A percentile compares a stretch with the other conserved stretches of the same genome.
Conservation (phyloP, 1,140 invertebrate species). For the Drosophila gunungcola region DNA sequence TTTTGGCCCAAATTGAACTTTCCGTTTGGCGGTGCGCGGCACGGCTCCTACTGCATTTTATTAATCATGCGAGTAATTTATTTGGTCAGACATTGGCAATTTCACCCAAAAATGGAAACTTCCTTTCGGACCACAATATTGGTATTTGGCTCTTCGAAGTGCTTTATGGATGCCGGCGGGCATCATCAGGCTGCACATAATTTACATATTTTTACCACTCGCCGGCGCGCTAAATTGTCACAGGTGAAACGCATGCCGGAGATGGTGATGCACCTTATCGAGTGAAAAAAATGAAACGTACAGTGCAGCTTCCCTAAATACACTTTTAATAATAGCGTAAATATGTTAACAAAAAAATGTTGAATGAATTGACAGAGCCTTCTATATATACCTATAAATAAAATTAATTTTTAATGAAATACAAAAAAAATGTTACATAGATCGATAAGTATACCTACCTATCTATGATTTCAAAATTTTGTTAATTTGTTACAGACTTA, state of each 20-base stretch:
- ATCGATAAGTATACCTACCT: no score
- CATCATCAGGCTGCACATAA: slow-evolving; percentile 47
- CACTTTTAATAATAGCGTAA: no score
- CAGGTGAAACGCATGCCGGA: slow-evolving; percentile 72
- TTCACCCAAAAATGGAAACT: slow-evolving; percentile 79
- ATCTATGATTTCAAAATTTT: no score
- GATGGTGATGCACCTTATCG: slow-evolving; percentile 1
- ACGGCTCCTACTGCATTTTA: slow-evolving; percentile 63
- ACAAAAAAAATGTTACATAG: no score
- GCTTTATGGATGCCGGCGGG: slow-evolving; percentile 31
- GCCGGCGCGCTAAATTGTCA: slow-evolving; percentile 69
- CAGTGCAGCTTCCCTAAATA: slow-evolving; percentile 23
- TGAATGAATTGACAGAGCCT: no score
- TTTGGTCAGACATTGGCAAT: slow-evolving; percentile 76
- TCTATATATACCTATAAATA: no score
- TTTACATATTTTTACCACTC: slow-evolving; percentile 75
- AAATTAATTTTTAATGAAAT: no score
- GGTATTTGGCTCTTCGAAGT: not conserved
- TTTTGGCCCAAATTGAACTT: slow-evolving; percentile 80
- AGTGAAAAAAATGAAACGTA: not conserved
- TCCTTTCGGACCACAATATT: slow-evolving; percentile 26
- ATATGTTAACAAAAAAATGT: no score
- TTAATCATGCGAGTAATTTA: slow-evolving; percentile 83
- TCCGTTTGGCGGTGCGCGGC: slow-evolving; percentile 20
- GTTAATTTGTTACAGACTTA: no score